Evolutionary conservation across 2,888 invertebrate species (phyloP).

Genomic region (Acleris laterana): DNA sequence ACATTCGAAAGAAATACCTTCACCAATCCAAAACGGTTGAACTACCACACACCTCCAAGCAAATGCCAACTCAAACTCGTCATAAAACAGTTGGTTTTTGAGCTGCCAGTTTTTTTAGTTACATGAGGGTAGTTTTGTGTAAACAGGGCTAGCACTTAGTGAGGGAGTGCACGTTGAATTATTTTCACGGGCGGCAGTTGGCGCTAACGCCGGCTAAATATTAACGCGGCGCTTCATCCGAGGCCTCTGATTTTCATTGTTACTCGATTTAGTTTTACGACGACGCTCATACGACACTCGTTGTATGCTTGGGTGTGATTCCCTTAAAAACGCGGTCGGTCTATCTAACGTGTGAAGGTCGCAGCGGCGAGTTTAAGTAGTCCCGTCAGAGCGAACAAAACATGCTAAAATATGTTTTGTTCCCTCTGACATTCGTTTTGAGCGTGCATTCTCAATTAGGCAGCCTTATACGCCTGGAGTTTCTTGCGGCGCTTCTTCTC

Average conservation of each 20-base stretch:
- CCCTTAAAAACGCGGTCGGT: no score
- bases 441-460: no score
- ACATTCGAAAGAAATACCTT: conserved; percentile 21
- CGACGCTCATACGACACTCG: background rate
- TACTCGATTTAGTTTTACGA: background rate
- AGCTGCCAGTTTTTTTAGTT: background rate
- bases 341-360: no score
- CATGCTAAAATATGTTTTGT: no score
- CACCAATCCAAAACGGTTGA: background rate
- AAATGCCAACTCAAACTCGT: background rate
- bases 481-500: no score
- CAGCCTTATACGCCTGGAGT: no score
- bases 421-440: no score
- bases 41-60: background rate
- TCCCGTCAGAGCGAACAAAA: no score
- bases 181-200: conserved; percentile 21
- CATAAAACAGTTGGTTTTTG: background rate
- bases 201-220: conserved; percentile 25
- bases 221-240: conserved; percentile 12
- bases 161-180: conserved; percentile 32
- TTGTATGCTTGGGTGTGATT: no score
- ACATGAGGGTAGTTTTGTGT: no score
- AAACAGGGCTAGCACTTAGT: conserved; percentile 27
- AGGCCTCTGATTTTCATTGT: conserved; percentile 14
- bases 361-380: no score